Base-by-base conservation (phyloP, 2,888 invertebrate genomes). In the Dicranocentrus wangi region DNA sequence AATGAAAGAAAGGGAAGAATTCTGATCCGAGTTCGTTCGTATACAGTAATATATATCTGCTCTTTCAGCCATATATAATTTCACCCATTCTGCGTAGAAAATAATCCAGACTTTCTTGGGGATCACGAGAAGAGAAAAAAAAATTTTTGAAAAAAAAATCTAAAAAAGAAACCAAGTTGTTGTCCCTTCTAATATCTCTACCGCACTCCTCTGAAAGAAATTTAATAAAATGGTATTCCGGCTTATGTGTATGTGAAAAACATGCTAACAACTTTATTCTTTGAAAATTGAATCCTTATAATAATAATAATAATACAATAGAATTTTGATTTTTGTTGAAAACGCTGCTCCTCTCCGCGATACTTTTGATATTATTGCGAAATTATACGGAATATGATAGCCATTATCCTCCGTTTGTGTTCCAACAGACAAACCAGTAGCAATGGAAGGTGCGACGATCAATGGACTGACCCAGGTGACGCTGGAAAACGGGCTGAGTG, bases 401-500 rank as follows among this genome's bases (percentile, higher is more conserved):
- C n/a, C 3, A 51, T 51, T 51, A 8, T 51, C 2, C 15, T 19
- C n/a, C 19, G 51, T 51, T 39, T 65, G 55, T 53, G 15, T 39
- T 51, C 32, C 1, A 28, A 21, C 65, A 79, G 79, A 79, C 79
- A 79, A 79, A 69, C 58, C 79, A 53, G 66, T 79, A 65, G 72
- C 79, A 53, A 85, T 85, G 85, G 84, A 85, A 72, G 83, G 83
- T 81, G 82, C 82, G 43, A 66, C 78, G 39, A 61, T 85, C 60
- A 85, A 85, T 69, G 83, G 83, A 66, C 65, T 82, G 77, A 75
- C 79, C n/a, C 72, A 78, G 65, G 76, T 83, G 61, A 70, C 82
- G 47, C 81, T 85, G 58, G 85, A 85, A 69, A 85, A 84, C 66
- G 84, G 85, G 66, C 58, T 85, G 66, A 83, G 80, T 77, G 81